phyloP scores from a whole-genome alignment of 2,797 vertebrate species.

The Neosilurus hyrtlii region DNA sequence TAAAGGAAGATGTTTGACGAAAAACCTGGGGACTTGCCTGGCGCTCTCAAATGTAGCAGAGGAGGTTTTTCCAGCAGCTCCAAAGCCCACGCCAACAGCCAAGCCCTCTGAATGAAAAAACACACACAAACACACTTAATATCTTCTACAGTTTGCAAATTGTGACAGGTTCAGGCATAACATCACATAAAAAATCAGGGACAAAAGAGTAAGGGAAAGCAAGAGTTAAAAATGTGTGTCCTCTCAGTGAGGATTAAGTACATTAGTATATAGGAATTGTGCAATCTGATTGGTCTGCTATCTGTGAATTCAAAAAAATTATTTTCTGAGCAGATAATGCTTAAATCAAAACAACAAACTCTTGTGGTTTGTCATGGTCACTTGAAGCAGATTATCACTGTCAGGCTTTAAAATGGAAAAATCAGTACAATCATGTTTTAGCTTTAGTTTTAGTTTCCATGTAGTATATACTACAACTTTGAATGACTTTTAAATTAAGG shows the following conservation, averaged over 20 bases:
- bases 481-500: too few species aligned
- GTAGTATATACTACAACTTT: too few species aligned
- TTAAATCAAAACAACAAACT: too few species aligned
- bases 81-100: constrained; percentile 92
- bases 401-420: too few species aligned
- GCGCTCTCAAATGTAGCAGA: constrained; percentile 91
- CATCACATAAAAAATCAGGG: background rate
- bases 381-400: too few species aligned
- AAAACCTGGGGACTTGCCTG: constrained; percentile 74
- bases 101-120: constrained; percentile 84
- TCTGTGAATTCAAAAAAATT: too few species aligned
- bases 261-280: too few species aligned
- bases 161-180: background rate
- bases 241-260: background rate
- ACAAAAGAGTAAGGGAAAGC: background rate
- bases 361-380: too few species aligned
- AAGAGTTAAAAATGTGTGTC: background rate
- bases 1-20: background rate
- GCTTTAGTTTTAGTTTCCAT: too few species aligned
- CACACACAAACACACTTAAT: constrained; percentile 30
- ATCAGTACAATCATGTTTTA: too few species aligned
- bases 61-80: constrained; percentile 83
- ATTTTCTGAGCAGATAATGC: too few species aligned
- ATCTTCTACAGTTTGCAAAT: background rate
- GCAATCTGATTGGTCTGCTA: too few species aligned